Conservation (phyloP, 2,888 invertebrate genomes). For the Halictus quadricinctus region DNA sequence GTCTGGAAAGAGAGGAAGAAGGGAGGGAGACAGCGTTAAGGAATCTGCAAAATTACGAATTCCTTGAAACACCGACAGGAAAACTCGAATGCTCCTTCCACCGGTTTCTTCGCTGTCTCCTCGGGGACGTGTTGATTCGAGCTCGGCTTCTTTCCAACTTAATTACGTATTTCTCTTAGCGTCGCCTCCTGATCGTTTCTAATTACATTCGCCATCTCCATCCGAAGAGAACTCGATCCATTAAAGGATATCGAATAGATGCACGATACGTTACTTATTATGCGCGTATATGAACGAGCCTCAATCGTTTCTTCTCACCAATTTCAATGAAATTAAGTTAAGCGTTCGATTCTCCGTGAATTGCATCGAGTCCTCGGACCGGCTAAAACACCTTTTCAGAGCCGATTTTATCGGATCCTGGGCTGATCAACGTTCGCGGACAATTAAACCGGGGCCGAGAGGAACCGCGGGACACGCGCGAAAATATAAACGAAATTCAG, state of each 20-base stretch:
- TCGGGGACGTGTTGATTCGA: slow-evolving; percentile 2
- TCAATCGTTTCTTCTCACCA: too few relatives aligned
- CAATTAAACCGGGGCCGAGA: neutral
- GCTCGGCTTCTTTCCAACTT: neutral
- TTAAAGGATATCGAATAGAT: neutral
- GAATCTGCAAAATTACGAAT: slow-evolving; percentile 28
- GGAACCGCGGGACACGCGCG: neutral
- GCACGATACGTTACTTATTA: neutral
- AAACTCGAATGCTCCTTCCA: neutral
- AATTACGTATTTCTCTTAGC: slow-evolving; percentile 10
- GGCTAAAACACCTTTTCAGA: neutral
- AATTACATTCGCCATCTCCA: neutral
- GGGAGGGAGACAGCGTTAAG: neutral
- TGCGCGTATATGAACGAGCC: too few relatives aligned
- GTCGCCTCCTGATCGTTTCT: neutral
- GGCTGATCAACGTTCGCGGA: neutral
- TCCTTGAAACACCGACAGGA: slow-evolving; percentile 9
- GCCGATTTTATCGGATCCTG: neutral
- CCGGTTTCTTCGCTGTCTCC: neutral
- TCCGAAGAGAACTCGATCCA: neutral
- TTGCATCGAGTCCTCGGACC: neutral
- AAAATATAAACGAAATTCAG: neutral
- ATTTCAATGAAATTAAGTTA: too few relatives aligned
- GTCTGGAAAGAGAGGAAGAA: neutral
- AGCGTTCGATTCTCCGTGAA: neutral